Conservation (phyloP, 2,797 vertebrate genomes). For the Esox lucius region DNA sequence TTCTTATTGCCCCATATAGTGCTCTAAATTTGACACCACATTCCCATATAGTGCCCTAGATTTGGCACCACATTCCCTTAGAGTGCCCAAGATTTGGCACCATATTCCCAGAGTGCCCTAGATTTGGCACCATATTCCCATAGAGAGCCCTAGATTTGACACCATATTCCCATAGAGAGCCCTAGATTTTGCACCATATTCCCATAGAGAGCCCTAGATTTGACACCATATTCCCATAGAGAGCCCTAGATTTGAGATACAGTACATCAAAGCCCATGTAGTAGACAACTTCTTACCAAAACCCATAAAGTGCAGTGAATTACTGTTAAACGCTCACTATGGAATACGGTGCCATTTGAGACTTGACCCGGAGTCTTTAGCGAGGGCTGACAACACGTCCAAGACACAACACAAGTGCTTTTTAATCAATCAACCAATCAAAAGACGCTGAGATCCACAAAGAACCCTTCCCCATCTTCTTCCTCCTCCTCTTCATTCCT, state of each 20-base stretch:
- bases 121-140: too few species aligned
- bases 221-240: too few species aligned
- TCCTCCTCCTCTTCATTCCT: constrained; percentile 14
- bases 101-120: too few species aligned
- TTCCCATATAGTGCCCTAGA: too few species aligned
- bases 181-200: too few species aligned
- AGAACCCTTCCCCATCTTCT: constrained; percentile 35
- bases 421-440: constrained; percentile 43
- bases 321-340: not conserved
- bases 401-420: constrained; percentile 51
- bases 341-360: constrained; percentile 24
- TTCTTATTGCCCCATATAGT: not conserved
- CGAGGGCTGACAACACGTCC: constrained; percentile 50
- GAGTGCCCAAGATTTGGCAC: too few species aligned
- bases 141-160: too few species aligned
- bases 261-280: constrained; percentile 1
- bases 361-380: constrained; percentile 46
- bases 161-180: too few species aligned
- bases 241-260: too few species aligned
- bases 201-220: too few species aligned
- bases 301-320: not conserved
- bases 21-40: too few species aligned
- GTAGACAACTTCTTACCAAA: not conserved
- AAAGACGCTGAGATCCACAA: constrained; percentile 39
- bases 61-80: too few species aligned